These are phyloP conservation scores for Anguilla marmorata DNA, from an alignment of 2,797 vertebrate species.

Conservation along the genomic window DNA sequence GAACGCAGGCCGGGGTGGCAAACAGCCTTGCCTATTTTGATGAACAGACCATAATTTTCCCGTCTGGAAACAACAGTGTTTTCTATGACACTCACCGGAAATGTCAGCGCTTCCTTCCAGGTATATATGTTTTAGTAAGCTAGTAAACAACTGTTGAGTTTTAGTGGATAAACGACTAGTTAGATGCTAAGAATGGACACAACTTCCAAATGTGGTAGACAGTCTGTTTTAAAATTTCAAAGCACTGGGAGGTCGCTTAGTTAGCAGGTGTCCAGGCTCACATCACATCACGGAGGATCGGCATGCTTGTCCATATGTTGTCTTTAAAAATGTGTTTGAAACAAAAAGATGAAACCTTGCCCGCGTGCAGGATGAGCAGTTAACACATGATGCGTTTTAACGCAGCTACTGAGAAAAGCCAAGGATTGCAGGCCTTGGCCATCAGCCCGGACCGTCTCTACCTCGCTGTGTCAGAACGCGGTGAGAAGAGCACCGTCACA, in stretches of 20 bases:
- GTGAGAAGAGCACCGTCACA: slow-evolving; percentile 75
- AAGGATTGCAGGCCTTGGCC: slow-evolving; percentile 78
- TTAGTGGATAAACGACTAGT: not conserved
- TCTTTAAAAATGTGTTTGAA: no score
- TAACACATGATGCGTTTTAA: slow-evolving; percentile 21
- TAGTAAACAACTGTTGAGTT: not conserved
- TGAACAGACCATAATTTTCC: slow-evolving; percentile 83
- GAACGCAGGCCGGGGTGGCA: slow-evolving; percentile 74
- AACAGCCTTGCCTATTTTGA: slow-evolving; percentile 85
- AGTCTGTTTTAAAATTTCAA: not conserved
- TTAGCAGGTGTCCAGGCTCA: no score
- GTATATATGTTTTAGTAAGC: slow-evolving; percentile 56
- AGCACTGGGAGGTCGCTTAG: not conserved
- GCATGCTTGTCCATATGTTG: no score
- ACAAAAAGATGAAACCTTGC: no score
- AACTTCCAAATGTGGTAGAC: not conserved
- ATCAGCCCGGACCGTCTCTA: slow-evolving; percentile 82
- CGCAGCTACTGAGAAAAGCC: slow-evolving; percentile 80
- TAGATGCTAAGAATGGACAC: no score
- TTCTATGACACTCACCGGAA: slow-evolving; percentile 79
- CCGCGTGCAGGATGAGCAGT: no score
- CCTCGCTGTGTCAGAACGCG: slow-evolving; percentile 82
- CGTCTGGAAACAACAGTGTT: slow-evolving; percentile 83
- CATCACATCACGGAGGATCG: no score
- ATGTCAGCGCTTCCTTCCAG: slow-evolving; percentile 85